Base-by-base conservation (phyloP, 2,888 invertebrate genomes). In the Bellardia pandia region DNA sequence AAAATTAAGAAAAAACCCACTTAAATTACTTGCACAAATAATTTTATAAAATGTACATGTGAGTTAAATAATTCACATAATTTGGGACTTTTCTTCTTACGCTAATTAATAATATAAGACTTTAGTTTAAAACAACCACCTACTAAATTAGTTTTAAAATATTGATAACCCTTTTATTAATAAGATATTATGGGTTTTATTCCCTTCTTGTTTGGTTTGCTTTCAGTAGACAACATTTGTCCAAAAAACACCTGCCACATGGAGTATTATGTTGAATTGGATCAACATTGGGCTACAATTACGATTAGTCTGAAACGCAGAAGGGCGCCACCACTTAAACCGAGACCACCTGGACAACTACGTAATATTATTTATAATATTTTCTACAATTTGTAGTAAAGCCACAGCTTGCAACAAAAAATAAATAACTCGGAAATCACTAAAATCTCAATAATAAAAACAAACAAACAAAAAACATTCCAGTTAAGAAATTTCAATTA, bases 251-350 rank as follows among this genome's bases (percentile, higher is more conserved):
- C 75, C 77, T 88, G 87, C 89, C 91, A 90, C 89, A 91, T 91
- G 91, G 91, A 90, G 90, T 88, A 85, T 89, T 84, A 88, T 85
- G 88, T 88, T 71, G 83, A 80, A 85, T 80, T 85, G 81, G 77
- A 79, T 84, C 88, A 88, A 87, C 89, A 85, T 89, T 89, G 90
- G 90, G 89, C 91, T 90, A 89, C 90, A 89, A 83, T 80, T 40
- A 89, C 90, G 88, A 91, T 90, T 88, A 90, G 90, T 89, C 89
- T 90, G 75, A 91, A 91, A 90, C 91, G 91, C 75, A 87, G 86
- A 90, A 90, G 91, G 90, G 90, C 90, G 66, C 91, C 92, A 87
- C 92, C 92, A 85, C 90, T 91, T 76, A 92, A 92, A 86, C 92
- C 92, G 68, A 90, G 92, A 89, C 92, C 92, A 89, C 92, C 92